phyloP scores from a whole-genome alignment of 2,797 vertebrate species.

The Graptemys geographica region DNA sequence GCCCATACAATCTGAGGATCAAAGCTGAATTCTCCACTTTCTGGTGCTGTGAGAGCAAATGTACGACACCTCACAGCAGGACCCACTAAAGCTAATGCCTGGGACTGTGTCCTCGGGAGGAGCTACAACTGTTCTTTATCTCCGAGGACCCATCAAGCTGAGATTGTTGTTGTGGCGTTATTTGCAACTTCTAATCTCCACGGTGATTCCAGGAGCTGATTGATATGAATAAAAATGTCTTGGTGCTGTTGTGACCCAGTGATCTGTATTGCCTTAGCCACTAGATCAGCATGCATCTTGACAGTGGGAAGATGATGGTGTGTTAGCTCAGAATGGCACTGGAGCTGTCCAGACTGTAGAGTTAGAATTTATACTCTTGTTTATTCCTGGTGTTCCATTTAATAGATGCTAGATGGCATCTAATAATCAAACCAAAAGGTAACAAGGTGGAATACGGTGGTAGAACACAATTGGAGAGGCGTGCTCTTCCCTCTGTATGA shows the following conservation, averaged over 20 bases:
- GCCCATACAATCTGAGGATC: background rate
- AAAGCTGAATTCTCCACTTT: background rate
- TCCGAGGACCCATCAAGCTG: background rate
- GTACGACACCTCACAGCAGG: background rate
- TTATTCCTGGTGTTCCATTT: background rate
- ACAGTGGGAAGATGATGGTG: fast-evolving
- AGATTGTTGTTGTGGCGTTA: background rate
- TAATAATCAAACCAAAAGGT: background rate
- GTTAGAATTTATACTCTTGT: background rate
- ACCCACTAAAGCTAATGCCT: background rate
- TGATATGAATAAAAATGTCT: background rate
- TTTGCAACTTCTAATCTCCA: background rate
- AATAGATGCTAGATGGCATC: slow-evolving; percentile 38
- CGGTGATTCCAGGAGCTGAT: background rate
- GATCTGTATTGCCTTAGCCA: fast-evolving
- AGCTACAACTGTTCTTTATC: background rate
- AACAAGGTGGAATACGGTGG: background rate
- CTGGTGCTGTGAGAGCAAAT: background rate
- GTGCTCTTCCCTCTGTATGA: fast-evolving
- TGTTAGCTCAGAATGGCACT: fast-evolving
- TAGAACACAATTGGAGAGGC: background rate
- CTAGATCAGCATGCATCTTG: fast-evolving
- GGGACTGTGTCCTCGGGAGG: background rate
- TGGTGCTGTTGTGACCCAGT: background rate
- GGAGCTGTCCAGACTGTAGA: background rate